phyloP scores from a whole-genome alignment of 2,797 vertebrate genomes.

The Fistularia commersonii region DNA sequence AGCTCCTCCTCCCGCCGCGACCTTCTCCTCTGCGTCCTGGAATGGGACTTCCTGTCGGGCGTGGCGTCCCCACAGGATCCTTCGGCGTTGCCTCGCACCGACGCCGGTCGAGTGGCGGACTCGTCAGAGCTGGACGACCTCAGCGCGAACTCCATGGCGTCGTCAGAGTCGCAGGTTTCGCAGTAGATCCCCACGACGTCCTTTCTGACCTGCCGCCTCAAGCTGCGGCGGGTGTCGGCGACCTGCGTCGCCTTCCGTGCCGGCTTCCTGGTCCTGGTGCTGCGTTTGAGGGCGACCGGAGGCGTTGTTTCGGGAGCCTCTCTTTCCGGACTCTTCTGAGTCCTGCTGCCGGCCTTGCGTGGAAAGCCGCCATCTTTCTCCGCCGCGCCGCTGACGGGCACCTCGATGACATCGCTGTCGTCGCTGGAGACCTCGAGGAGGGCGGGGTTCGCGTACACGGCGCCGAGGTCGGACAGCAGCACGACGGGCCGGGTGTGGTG shows the following conservation, averaged over 20 bases:
- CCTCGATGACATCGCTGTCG: slow-evolving; percentile 71
- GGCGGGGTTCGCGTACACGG: slow-evolving; percentile 22
- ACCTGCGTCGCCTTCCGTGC: not conserved
- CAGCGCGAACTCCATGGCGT: slow-evolving; percentile 35
- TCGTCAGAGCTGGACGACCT: slow-evolving; percentile 42
- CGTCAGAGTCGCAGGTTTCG: slow-evolving; percentile 50
- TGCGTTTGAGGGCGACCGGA: slow-evolving; percentile 18
- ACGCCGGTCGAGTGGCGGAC: slow-evolving; percentile 1
- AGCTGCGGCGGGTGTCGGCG: slow-evolving; percentile 19
- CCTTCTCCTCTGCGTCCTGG: not conserved
- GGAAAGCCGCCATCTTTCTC: slow-evolving; percentile 4
- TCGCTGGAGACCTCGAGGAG: slow-evolving; percentile 57
- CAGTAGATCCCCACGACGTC: slow-evolving; percentile 53
- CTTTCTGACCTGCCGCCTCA: slow-evolving; percentile 51
- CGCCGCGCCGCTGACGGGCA: slow-evolving; percentile 40
- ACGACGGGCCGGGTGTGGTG: slow-evolving; percentile 60
- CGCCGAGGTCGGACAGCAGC: slow-evolving; percentile 55
- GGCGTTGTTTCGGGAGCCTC: slow-evolving; percentile 7
- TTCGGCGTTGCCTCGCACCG: slow-evolving; percentile 12
- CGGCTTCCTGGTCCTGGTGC: slow-evolving; percentile 38
- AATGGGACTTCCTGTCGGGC: slow-evolving; percentile 4
- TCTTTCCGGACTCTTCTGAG: slow-evolving; percentile 4
- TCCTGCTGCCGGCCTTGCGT: not conserved
- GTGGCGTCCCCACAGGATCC: slow-evolving; percentile 9
- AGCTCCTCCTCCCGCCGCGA: not conserved